A percentile compares a stretch with the other conserved stretches of the same genome.
Conservation (phyloP, 2,888 invertebrate species). For the Latrodectus elegans region DNA sequence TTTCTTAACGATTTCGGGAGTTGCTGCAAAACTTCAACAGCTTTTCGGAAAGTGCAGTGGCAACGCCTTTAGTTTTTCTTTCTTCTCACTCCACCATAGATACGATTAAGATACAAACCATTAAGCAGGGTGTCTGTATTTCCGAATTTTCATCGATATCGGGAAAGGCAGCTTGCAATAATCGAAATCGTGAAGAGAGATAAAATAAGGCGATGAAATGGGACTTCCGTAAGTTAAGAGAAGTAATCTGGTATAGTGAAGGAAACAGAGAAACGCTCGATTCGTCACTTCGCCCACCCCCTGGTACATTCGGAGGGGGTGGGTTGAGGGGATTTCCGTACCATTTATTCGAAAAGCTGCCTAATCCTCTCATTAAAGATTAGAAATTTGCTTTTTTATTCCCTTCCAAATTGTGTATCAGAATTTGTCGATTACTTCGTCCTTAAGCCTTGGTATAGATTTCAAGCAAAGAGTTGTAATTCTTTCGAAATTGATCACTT, state of each 20-base stretch:
- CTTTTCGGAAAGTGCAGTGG: too few species aligned
- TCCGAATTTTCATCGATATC: neutral
- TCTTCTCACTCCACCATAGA: neutral
- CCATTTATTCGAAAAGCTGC: conserved; percentile 2
- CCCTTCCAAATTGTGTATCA: too few species aligned
- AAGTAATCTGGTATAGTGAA: neutral
- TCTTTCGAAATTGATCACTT: too few species aligned
- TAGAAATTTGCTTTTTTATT: neutral
- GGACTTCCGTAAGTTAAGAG: conserved; percentile 1
- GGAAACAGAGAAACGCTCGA: too few species aligned
- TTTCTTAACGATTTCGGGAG: too few species aligned
- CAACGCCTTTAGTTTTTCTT: too few species aligned
- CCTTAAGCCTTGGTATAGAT: too few species aligned
- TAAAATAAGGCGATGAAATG: neutral
- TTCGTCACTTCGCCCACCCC: too few species aligned
- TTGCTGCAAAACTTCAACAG: too few species aligned
- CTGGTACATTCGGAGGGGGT: too few species aligned
- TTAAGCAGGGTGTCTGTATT: neutral
- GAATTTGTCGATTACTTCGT: too few species aligned
- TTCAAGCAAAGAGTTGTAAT: too few species aligned
- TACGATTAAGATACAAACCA: conserved; percentile 5
- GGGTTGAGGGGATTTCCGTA: neutral
- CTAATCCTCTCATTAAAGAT: conserved; percentile 1
- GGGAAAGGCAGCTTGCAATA: conserved; percentile 2
- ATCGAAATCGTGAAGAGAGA: conserved; percentile 1